These are phyloP conservation scores for Pica pica DNA, from an alignment of 2,113 vertebrate genomes.

Conservation along the genomic window DNA sequence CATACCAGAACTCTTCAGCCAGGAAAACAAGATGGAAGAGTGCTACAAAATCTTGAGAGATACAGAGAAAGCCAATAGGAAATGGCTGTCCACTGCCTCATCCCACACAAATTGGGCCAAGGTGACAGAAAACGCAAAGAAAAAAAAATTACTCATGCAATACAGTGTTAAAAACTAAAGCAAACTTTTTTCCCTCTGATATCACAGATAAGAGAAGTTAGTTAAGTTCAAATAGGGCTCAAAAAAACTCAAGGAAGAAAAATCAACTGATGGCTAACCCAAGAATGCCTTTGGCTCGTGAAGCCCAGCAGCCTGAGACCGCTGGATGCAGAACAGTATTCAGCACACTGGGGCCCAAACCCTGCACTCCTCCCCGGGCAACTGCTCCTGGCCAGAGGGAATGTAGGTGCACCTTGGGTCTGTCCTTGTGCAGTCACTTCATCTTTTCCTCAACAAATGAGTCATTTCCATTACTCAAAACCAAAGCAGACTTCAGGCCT, in stretches of 20 bases:
- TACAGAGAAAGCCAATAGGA: neutral
- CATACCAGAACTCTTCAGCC: neutral
- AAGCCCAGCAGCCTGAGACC: neutral
- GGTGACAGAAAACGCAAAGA: neutral
- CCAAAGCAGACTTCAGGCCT: neutral
- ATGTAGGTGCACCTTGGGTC: accelerated
- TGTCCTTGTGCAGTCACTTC: neutral
- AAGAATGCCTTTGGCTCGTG: accelerated
- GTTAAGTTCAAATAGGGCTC: neutral
- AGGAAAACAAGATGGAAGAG: neutral
- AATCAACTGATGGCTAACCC: neutral
- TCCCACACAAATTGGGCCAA: neutral
- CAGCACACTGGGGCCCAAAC: accelerated
- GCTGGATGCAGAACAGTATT: neutral
- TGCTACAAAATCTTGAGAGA: neutral
- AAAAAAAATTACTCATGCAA: neutral
- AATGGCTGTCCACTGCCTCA: neutral
- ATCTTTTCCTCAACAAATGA: neutral
- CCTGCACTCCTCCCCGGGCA: neutral
- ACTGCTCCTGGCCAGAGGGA: neutral
- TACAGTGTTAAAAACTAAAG: neutral
- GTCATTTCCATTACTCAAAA: neutral
- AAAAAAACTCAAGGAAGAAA: neutral
- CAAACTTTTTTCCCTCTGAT: accelerated
- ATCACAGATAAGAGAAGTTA: neutral